phyloP scores from a whole-genome alignment of 1,140 invertebrate species.

The Drosophila ercepeae region DNA sequence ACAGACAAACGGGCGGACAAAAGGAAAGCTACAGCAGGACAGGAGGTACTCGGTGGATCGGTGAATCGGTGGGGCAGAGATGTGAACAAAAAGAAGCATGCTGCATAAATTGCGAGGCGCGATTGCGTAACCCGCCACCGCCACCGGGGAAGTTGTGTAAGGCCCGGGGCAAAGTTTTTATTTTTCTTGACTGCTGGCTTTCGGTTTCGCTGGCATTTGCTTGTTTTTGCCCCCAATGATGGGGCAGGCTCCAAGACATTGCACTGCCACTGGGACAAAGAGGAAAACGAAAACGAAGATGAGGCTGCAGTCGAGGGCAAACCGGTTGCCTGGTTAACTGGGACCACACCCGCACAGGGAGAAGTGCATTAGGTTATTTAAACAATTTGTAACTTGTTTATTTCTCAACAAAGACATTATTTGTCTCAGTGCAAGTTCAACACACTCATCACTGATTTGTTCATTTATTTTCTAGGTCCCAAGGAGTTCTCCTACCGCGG shows the following conservation, averaged over 20 bases:
- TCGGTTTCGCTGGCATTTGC: constrained; percentile 25
- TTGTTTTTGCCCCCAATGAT: constrained; percentile 35
- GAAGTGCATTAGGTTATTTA: constrained; percentile 1
- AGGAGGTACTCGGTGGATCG: constrained; percentile 27
- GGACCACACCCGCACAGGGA: constrained; percentile 26
- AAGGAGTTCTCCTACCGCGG: constrained; percentile 94
- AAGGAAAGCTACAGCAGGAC: constrained; percentile 50
- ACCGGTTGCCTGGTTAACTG: constrained; percentile 28
- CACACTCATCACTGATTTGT: neutral
- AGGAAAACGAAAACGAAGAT: constrained; percentile 9
- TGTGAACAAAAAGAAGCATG: constrained; percentile 39
- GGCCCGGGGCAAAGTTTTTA: constrained; percentile 40
- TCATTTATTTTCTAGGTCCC: constrained; percentile 87
- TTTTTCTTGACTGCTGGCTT: constrained; percentile 2
- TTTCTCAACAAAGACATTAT: neutral
- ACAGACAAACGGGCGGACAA: constrained; percentile 25
- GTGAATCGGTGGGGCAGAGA: constrained; percentile 12
- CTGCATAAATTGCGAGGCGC: constrained; percentile 75
- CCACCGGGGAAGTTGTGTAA: constrained; percentile 73
- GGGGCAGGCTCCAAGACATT: constrained; percentile 48
- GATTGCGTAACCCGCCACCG: constrained; percentile 59
- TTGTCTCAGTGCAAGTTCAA: neutral
- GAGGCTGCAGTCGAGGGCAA: constrained; percentile 20
- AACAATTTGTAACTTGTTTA: neutral
- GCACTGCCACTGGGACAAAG: constrained; percentile 22